Conservation (phyloP, 2,888 invertebrate species). For the Brachyptera risi region DNA sequence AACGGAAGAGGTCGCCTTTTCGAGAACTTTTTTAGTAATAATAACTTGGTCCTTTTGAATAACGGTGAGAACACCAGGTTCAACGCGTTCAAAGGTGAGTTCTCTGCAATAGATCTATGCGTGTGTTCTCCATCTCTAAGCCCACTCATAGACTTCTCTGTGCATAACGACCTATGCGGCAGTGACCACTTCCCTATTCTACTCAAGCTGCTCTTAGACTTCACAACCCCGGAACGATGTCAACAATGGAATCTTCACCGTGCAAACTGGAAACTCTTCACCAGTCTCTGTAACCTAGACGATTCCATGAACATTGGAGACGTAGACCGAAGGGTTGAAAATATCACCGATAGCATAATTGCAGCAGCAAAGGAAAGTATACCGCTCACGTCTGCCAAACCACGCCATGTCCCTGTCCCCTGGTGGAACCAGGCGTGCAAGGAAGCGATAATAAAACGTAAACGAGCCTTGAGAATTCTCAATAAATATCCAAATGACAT, state of each 20-base stretch:
- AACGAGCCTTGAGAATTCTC: conserved; percentile 18
- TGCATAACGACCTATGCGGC: background rate
- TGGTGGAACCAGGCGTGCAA: conserved; percentile 21
- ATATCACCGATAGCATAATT: background rate
- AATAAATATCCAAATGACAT: background rate
- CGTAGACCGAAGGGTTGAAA: background rate
- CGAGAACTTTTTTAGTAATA: too few species aligned
- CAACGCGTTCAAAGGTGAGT: background rate
- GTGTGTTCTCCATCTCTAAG: conserved; percentile 1
- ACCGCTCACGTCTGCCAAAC: background rate
- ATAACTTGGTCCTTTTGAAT: too few species aligned
- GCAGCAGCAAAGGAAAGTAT: background rate
- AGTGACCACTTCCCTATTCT: conserved; percentile 3
- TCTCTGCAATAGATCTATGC: background rate
- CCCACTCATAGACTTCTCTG: conserved; percentile 1
- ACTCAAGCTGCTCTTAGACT: background rate
- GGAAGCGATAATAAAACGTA: conserved; percentile 14
- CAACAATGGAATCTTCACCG: background rate
- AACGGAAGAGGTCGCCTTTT: too few species aligned
- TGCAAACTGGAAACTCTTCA: background rate
- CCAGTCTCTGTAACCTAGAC: background rate
- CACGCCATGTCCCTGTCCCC: conserved; percentile 2
- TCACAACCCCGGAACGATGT: background rate
- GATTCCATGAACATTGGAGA: background rate
- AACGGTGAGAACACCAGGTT: background rate